Evolutionary conservation across 2,888 invertebrate genomes (phyloP), one percentile per base, ranked within the genome.

Genomic region (Carpatolechia fugitivella): DNA sequence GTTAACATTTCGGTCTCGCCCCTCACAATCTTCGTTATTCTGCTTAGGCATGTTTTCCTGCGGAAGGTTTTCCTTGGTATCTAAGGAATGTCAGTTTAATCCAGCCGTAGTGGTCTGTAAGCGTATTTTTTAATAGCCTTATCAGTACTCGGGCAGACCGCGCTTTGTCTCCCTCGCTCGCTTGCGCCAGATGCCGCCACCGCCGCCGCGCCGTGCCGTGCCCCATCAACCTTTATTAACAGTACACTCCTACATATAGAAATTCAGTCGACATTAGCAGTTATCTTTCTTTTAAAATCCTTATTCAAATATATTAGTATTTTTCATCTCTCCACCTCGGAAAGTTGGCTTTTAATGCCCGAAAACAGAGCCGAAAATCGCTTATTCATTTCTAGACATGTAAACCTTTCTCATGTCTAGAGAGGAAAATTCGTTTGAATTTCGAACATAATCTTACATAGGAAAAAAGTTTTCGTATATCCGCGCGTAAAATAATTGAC

Each of bases 111-210:
- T 55, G 74, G 77, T 78, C 79, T 78, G 74, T 69, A 69, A 80
- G 81, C 78, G 84, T 83, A 85, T 90, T 82, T 90, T 90, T 85
- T 87, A 87, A 89, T 87, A 90, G 85, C 82, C 83, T 87, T 89
- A 89, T 89, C 86, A 80, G 84, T 78, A 69, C 77, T 74, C 72
- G 66, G 71, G 73, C 86, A 86, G 84, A 76, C 83, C 76, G 73
- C 72, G 67, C 72, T 74, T 70, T 72, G 74, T 76, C 79, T 73
- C 70, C 70, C 66, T 67, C 65, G 67, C 72, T 72, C 74, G 68
- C 74, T 60, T 59, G 62, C 66, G 68, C 62, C 69, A 67, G 62
- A 62, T 65, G 65, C 68, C 58, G 53, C 56, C n/a, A n/a, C n/a
- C n/a, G n/a, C n/a, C n/a, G n/a, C n/a, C n/a, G n/a, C n/a, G n/a